Evolutionary conservation across 1,140 invertebrate species (phyloP), one percentile per base, ranked within the genome.

Genomic region (Rhizoglyphus robini): DNA sequence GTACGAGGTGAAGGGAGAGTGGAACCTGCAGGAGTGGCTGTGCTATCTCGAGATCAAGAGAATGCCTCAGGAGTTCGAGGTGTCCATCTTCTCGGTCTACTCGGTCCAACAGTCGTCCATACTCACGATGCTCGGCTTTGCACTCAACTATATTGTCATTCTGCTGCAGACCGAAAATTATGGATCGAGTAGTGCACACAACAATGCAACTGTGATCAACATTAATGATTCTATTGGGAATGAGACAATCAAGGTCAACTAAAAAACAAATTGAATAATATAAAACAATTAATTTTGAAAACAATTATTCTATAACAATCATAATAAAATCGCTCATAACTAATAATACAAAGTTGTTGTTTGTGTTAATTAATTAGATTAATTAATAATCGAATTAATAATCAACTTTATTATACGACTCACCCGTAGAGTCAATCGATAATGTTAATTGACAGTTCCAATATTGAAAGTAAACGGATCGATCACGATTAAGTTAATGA

Each of bases 141-240:
- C 58, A 34, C 29, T 60, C 18, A 38, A 34, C 27, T 60, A 60
- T 27, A 60, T 46, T 60, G 58, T 60, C 38, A 46, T 60, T 3
- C 15, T 60, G 27, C 29, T 60, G 27, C 58, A 60, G 29, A 60
- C 58, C 3, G 58, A 60, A 60, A 60, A 60, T 27, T 60, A 60
- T 60, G 15, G 15, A 51, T 46, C 54, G n/a, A n/a, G n/a, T n/a
- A 41, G 36, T 41, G 8, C 36, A 41, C 18, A 8, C 8, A 41
- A 41, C 18, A 41, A 18, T 41, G 18, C 36, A 18, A 41, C 36
- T 11, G 18, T 18, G 36, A 41, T 41, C 36, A 41, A 41, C 18
- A 18, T 8, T 11, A 41, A 8, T 41, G 36, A 41, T 41, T n/a
- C n/a, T n/a, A n/a, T n/a, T n/a, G n/a, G n/a, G n/a, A n/a, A n/a